Evolutionary conservation across 2,113 vertebrate genomes (phyloP).

Genomic region (Circaetus gallicus): DNA sequence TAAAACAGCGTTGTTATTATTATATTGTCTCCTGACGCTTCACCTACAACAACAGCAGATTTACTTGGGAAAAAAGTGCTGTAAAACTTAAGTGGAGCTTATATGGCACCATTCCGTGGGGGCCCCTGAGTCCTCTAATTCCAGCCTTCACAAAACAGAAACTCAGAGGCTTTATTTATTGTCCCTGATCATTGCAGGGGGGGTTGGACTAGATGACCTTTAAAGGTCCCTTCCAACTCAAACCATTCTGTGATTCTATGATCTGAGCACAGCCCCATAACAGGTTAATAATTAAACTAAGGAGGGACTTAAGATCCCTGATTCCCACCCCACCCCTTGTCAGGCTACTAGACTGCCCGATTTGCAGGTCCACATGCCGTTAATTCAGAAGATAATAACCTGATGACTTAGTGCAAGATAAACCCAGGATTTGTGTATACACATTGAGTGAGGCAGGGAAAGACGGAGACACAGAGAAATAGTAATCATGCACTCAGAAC

Average conservation of each 20-base stretch:
- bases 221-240: background rate
- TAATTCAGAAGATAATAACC: constrained; percentile 22
- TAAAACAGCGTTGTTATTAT: background rate
- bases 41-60: background rate
- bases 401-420: constrained; percentile 24
- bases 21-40: background rate
- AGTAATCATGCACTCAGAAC: constrained; percentile 55
- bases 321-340: background rate
- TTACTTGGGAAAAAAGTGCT: background rate
- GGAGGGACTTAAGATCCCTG: background rate
- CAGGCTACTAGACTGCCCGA: background rate
- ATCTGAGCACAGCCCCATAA: background rate
- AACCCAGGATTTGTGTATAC: constrained; percentile 14
- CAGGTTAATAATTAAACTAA: background rate
- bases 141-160: background rate
- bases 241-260: background rate
- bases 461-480: constrained; percentile 40
- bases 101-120: background rate
- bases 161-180: background rate
- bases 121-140: background rate
- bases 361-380: background rate
- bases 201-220: background rate
- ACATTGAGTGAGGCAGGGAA: constrained; percentile 41
- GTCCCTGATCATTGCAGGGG: background rate
- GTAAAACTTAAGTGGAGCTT: background rate